Base-by-base conservation (phyloP, 2,888 invertebrate species). In the Lasioglossum lativentre region DNA sequence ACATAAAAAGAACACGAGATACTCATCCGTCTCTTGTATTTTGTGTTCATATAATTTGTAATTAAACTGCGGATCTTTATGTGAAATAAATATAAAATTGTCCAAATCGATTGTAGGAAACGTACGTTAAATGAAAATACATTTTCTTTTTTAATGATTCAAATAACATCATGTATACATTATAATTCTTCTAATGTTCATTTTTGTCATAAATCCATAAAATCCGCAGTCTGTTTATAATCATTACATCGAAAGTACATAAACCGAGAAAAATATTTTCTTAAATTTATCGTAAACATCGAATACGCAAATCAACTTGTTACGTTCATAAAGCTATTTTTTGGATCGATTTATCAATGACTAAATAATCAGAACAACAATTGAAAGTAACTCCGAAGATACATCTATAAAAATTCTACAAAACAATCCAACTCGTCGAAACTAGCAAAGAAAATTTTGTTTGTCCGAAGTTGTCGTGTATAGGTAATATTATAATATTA, bases 401-500 rank as follows among this genome's bases (percentile, higher is more conserved):
- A 42, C 6, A 30, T 14, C 19, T 19, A 77, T 52, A 8, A 23
- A 40, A 45, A 66, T 8, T 10, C 4, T 74, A 27, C 30, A 38
- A 40, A 63, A 72, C 27, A 47, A 12, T 30, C 16, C 27, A 30
- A n/a, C 38, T 19, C 19, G 4, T 68, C 30, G 38, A 38, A 52
- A 75, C n/a, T 30, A 75, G 16, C 16, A 66, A 19, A 73, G n/a
- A 19, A 14, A 47, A 75, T 45, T n/a, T 23, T n/a, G 38, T 23
- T 79, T n/a, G 10, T 70, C 27, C 40, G 40, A 75, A 56, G 52
- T 80, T 56, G n/a, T 40, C 38, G 66, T 83, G 30, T 45, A 47
- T 40, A 66, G 34, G 66, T 85, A 78, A n/a, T 75, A 83, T 78
- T 83, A 75, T 66, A 52, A 76, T 81, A 77, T 80, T 56, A 83